A percentile compares a stretch with the other conserved stretches of the same genome.
These are phyloP conservation scores for Zosterops pallidus DNA, from an alignment of 2,113 vertebrate species.

Conservation along the genomic window DNA sequence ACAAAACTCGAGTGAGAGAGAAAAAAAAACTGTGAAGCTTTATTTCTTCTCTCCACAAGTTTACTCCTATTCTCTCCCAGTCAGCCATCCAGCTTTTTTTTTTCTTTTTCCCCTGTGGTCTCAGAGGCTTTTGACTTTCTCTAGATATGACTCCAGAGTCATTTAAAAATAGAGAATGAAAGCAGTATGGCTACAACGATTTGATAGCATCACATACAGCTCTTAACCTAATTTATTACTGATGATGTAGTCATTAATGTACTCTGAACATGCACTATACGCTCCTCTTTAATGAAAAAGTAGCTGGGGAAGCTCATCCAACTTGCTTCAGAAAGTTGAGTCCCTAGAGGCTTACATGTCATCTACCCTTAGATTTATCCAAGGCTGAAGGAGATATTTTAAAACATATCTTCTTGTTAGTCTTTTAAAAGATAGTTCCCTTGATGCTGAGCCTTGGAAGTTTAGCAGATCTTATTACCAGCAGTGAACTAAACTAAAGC, in stretches of 20 bases:
- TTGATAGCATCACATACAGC: slow-evolving; percentile 24
- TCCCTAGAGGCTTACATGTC: slow-evolving; percentile 40
- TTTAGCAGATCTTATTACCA: slow-evolving; percentile 50
- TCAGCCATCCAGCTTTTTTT: background rate
- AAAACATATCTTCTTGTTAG: slow-evolving; percentile 51
- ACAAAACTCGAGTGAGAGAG: background rate
- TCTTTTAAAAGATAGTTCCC: slow-evolving; percentile 53
- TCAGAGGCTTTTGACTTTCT: slow-evolving; percentile 20
- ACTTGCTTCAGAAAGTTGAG: slow-evolving; percentile 45
- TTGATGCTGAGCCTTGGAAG: slow-evolving; percentile 45
- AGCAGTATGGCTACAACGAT: background rate
- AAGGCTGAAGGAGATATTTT: slow-evolving; percentile 44
- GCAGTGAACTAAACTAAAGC: slow-evolving; percentile 26
- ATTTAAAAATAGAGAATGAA: slow-evolving; percentile 39
- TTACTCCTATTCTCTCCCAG: background rate
- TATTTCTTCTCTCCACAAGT: background rate
- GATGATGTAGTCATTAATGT: slow-evolving; percentile 59
- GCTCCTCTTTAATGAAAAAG: slow-evolving; percentile 44
- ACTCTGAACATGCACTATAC: slow-evolving; percentile 29
- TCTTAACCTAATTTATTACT: slow-evolving; percentile 54
- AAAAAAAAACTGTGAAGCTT: background rate
- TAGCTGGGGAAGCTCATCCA: slow-evolving; percentile 33
- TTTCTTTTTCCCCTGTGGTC: background rate
- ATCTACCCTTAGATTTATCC: slow-evolving; percentile 58
- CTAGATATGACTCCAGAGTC: background rate